Evolutionary conservation across 2,888 invertebrate species (phyloP).

Genomic region (Cryptocheilus praepositus): DNA sequence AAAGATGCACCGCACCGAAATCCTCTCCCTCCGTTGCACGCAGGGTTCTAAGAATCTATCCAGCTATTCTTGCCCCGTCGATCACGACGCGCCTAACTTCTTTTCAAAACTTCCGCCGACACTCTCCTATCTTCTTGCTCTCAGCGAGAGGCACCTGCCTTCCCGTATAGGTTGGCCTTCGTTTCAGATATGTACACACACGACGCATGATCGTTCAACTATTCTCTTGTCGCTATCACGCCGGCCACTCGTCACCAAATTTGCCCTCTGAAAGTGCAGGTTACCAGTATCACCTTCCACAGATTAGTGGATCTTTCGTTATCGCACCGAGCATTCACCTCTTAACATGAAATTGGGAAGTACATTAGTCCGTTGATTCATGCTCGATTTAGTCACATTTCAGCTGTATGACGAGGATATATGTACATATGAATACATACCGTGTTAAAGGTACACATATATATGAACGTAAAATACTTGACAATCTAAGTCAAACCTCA

Average conservation of each 20-base stretch:
- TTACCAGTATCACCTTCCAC: conserved; percentile 3
- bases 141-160: conserved; percentile 48
- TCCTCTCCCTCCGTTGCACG: too few species aligned
- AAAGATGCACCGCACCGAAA: conserved; percentile 31
- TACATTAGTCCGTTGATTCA: too few species aligned
- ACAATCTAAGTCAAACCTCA: too few species aligned
- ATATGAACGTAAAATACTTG: too few species aligned
- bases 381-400: too few species aligned
- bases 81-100: conserved; percentile 24
- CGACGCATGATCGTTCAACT: conserved; percentile 54
- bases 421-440: too few species aligned
- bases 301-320: too few species aligned
- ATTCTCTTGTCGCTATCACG: conserved; percentile 41
- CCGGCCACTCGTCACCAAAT: conserved; percentile 10
- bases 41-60: conserved; percentile 47
- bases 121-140: conserved; percentile 1
- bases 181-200: conserved; percentile 26
- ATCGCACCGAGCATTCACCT: too few species aligned
- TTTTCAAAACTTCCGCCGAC: conserved; percentile 30
- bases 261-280: conserved; percentile 4
- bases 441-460: too few species aligned
- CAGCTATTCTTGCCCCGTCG: conserved; percentile 46
- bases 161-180: conserved; percentile 41
- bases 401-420: too few species aligned
- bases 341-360: too few species aligned